A percentile compares a stretch with the other conserved stretches of the same genome.
These are phyloP conservation scores for Phalera bucephala DNA, from an alignment of 2,888 invertebrate genomes.

Conservation along the genomic window DNA sequence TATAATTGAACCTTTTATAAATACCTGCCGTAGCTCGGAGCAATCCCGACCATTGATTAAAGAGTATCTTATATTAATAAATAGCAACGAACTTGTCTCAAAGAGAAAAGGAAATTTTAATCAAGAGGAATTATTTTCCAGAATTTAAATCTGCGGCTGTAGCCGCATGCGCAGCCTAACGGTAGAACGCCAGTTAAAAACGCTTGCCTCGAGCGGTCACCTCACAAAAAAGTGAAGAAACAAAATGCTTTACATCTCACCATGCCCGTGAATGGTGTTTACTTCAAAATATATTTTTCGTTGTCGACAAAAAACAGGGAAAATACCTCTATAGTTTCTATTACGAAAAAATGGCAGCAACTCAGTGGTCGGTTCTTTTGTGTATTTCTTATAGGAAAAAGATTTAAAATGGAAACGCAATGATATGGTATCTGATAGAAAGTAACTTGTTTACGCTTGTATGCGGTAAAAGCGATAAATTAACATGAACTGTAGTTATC, in stretches of 20 bases:
- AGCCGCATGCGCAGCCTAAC: constrained; percentile 63
- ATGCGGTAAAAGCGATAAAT: constrained; percentile 34
- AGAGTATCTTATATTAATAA: constrained; percentile 65
- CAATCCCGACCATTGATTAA: constrained; percentile 56
- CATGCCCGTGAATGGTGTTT: constrained; percentile 24
- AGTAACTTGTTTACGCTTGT: constrained; percentile 29
- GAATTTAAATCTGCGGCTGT: constrained; percentile 61
- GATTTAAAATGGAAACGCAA: constrained; percentile 10
- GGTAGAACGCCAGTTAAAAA: constrained; percentile 56
- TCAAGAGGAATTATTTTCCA: constrained; percentile 40
- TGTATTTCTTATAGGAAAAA: constrained; percentile 3
- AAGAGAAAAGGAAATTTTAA: constrained; percentile 19
- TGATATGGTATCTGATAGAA: constrained; percentile 35
- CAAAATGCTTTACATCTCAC: constrained; percentile 27
- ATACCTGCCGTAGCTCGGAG: constrained; percentile 53
- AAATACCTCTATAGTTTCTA: constrained; percentile 1
- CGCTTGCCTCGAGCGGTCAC: constrained; percentile 57
- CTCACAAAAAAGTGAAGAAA: constrained; percentile 37
- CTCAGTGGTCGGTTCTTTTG: too few relatives aligned
- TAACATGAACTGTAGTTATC: constrained; percentile 34
- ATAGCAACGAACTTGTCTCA: constrained; percentile 28
- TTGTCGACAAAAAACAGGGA: constrained; percentile 2
- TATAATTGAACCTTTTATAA: constrained; percentile 74
- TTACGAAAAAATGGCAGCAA: neutral
- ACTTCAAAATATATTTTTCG: constrained; percentile 10